Percentiles rank a stretch among this genome's conserved stretches.
These are phyloP conservation scores for Lumbricus terrestris DNA, from an alignment of 2,888 invertebrate species.

Conservation along the genomic window DNA sequence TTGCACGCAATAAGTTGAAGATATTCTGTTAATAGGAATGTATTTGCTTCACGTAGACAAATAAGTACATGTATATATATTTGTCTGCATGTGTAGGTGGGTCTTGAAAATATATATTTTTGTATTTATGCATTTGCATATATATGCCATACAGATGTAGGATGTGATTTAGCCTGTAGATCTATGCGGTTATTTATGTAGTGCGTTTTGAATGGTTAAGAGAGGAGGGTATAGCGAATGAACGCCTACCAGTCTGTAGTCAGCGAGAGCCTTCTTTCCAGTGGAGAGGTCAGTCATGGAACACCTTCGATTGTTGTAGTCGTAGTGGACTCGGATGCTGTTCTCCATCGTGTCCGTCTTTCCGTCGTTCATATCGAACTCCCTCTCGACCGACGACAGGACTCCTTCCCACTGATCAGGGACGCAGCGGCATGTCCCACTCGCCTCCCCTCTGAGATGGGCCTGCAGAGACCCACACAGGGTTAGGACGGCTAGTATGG, in stretches of 20 bases:
- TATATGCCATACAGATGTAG: neutral
- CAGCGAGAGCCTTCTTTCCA: constrained; percentile 36
- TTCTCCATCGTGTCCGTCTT: constrained; percentile 29
- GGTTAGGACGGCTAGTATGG: neutral
- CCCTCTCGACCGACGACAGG: constrained; percentile 33
- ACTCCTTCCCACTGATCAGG: constrained; percentile 39
- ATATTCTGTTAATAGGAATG: too few relatives aligned
- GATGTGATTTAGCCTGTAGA: too few relatives aligned
- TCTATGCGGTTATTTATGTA: neutral
- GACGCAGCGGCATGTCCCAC: constrained; percentile 34
- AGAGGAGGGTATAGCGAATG: neutral
- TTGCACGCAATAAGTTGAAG: too few relatives aligned
- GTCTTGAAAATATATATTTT: neutral
- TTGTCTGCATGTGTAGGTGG: neutral
- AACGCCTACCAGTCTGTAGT: constrained; percentile 33
- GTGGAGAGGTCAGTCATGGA: constrained; percentile 35
- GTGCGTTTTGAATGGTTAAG: neutral
- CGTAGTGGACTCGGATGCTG: constrained; percentile 34
- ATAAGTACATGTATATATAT: too few relatives aligned
- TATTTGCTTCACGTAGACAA: too few relatives aligned
- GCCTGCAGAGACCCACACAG: constrained; percentile 3
- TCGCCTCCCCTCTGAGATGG: neutral
- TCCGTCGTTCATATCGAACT: constrained; percentile 37
- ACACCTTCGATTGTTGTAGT: constrained; percentile 34
- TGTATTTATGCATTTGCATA: neutral